A percentile compares a stretch with the other conserved stretches of the same genome.
These are phyloP conservation scores for Crossocerus cetratus DNA, from an alignment of 2,888 invertebrate genomes.

Conservation along the genomic window DNA sequence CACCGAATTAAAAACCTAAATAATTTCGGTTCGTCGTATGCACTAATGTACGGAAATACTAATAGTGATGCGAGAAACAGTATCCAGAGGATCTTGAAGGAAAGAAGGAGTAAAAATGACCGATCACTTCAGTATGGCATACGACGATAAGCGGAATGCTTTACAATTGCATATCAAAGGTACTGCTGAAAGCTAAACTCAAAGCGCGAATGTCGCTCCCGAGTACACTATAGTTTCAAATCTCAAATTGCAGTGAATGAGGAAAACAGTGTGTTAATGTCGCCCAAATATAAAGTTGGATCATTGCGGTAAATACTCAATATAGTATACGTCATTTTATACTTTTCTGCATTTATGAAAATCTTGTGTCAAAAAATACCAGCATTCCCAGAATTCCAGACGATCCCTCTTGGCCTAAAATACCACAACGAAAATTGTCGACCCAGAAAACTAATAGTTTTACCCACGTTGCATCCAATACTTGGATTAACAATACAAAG, in stretches of 20 bases:
- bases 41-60: constrained; percentile 19
- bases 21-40: constrained; percentile 37
- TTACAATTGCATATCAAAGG: constrained; percentile 67
- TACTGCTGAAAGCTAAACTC: constrained; percentile 25
- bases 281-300: constrained; percentile 61
- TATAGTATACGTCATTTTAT: too few relatives aligned
- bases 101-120: constrained; percentile 52
- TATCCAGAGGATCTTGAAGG: constrained; percentile 29
- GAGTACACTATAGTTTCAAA: constrained; percentile 3
- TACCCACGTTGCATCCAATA: too few relatives aligned
- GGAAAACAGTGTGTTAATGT: constrained; percentile 63
- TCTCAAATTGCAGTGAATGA: constrained; percentile 61
- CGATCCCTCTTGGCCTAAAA: constrained; percentile 74
- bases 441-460: constrained; percentile 57
- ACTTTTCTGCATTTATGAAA: neutral
- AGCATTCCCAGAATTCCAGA: constrained; percentile 64
- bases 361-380: neutral
- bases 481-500: constrained; percentile 28
- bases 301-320: constrained; percentile 62
- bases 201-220: too few relatives aligned
- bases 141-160: constrained; percentile 59
- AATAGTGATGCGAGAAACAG: constrained; percentile 20
- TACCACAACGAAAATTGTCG: constrained; percentile 65
- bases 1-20: constrained; percentile 44
- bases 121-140: constrained; percentile 67